Evolutionary conservation across 2,113 vertebrate species (phyloP).

Genomic region (Pseudorectes ferrugineus): DNA sequence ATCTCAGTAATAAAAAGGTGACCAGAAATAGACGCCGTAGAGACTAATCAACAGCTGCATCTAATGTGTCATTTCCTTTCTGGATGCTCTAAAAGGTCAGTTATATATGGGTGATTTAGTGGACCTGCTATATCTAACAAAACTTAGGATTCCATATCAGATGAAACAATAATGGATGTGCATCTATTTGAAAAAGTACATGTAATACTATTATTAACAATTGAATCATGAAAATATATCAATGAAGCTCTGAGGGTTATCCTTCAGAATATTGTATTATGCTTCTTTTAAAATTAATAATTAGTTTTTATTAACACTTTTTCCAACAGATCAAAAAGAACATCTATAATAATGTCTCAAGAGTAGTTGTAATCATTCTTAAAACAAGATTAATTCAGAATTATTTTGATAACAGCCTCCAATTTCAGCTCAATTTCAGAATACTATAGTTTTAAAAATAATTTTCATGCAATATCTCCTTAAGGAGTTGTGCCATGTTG

Average conservation of each 20-base stretch:
- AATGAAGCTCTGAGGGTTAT: not conserved
- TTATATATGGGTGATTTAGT: not conserved
- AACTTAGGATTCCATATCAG: not conserved
- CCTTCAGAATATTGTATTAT: not conserved
- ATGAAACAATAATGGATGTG: not conserved
- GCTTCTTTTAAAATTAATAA: not conserved
- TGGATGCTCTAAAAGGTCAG: not conserved
- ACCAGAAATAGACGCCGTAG: not conserved
- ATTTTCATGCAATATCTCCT: not conserved
- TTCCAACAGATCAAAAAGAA: not conserved
- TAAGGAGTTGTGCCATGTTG: not conserved
- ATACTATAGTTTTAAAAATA: not conserved
- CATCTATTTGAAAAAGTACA: not conserved
- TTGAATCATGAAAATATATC: not conserved
- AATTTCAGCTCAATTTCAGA: not conserved
- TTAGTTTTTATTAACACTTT: accelerated
- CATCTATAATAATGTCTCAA: not conserved
- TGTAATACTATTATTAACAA: not conserved
- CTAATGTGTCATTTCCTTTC: not conserved
- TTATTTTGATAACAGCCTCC: not conserved
- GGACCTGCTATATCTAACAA: not conserved
- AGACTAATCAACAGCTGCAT: not conserved
- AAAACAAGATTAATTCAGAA: not conserved
- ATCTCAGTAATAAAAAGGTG: not conserved
- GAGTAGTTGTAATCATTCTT: not conserved